A percentile compares a stretch with the other conserved stretches of the same genome.
phyloP scores from a whole-genome alignment of 30 jellyfish, hydroid and myxozoan species.

The Pelagia noctiluca region DNA sequence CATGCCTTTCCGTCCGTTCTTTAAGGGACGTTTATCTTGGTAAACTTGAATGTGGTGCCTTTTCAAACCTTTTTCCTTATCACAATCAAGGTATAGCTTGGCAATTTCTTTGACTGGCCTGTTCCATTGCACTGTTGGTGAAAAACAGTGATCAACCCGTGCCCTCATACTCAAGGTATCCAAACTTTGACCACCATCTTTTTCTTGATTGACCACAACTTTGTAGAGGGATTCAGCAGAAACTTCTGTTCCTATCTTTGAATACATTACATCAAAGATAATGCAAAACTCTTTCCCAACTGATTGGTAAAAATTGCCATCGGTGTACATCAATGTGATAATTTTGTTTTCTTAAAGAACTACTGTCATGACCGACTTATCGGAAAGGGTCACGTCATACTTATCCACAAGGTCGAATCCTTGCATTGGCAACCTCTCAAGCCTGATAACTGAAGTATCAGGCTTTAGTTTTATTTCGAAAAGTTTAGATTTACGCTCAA shows the following conservation, averaged over 20 bases:
- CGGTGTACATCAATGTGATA: no score
- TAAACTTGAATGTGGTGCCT: conserved; percentile 26
- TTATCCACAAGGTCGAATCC: no score
- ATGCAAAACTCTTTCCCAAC: no score
- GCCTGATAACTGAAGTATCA: conserved; percentile 14
- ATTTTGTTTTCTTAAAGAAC: no score
- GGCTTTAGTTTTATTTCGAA: no score
- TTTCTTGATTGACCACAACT: conserved; percentile 36
- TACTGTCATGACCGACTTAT: no score
- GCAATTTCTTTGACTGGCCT: conserved; percentile 37
- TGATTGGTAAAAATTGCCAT: no score
- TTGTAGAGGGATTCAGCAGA: conserved; percentile 26
- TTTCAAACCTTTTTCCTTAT: conserved; percentile 4
- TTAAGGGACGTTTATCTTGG: background rate
- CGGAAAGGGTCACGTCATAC: no score
- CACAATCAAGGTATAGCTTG: conserved; percentile 5
- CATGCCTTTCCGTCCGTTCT: background rate
- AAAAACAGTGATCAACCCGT: conserved; percentile 25
- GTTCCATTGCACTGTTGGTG: conserved; percentile 21
- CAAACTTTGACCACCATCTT: conserved; percentile 33
- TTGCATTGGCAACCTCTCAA: conserved; percentile 8
- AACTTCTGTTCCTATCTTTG: conserved; percentile 36
- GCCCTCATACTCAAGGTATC: conserved; percentile 6
- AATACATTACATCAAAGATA: no score
- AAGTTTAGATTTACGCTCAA: no score